A percentile compares a stretch with the other conserved stretches of the same genome.
phyloP scores from a whole-genome alignment of 1,140 invertebrate genomes.

The Phocides pigmalion region DNA sequence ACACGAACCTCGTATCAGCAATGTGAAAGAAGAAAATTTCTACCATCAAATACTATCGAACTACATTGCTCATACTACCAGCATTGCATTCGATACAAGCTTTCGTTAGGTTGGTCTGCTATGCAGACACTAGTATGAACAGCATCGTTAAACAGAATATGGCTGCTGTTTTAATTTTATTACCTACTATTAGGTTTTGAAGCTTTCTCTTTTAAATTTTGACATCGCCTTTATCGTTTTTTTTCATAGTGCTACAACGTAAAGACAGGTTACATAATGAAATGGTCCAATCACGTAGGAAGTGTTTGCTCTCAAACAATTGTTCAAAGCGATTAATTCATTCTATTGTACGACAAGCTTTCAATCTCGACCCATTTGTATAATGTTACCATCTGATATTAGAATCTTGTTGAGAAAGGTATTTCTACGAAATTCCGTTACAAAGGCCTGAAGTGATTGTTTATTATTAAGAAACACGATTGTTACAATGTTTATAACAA shows the following conservation, averaged over 20 bases:
- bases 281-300: slow-evolving; percentile 30
- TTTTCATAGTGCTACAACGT: slow-evolving; percentile 16
- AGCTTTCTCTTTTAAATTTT: slow-evolving; percentile 61
- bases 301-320: slow-evolving; percentile 35
- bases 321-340: slow-evolving; percentile 35
- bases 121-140: too few relatives aligned
- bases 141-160: neutral
- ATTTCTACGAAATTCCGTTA: neutral
- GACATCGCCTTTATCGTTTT: slow-evolving; percentile 32
- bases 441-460: neutral
- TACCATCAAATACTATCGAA: too few relatives aligned
- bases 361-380: slow-evolving; percentile 14
- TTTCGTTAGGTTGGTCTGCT: too few relatives aligned
- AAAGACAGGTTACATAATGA: slow-evolving; percentile 29
- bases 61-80: too few relatives aligned
- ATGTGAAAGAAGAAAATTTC: too few relatives aligned
- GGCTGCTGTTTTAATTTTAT: neutral
- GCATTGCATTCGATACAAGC: too few relatives aligned
- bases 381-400: slow-evolving; percentile 16
- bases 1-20: too few relatives aligned
- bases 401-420: neutral
- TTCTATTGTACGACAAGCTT: slow-evolving; percentile 33
- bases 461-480: neutral
- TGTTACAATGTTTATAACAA: too few relatives aligned
- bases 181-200: slow-evolving; percentile 40